Conservation (phyloP, 2,888 invertebrate genomes). For the Caenorhabditis becei region DNA sequence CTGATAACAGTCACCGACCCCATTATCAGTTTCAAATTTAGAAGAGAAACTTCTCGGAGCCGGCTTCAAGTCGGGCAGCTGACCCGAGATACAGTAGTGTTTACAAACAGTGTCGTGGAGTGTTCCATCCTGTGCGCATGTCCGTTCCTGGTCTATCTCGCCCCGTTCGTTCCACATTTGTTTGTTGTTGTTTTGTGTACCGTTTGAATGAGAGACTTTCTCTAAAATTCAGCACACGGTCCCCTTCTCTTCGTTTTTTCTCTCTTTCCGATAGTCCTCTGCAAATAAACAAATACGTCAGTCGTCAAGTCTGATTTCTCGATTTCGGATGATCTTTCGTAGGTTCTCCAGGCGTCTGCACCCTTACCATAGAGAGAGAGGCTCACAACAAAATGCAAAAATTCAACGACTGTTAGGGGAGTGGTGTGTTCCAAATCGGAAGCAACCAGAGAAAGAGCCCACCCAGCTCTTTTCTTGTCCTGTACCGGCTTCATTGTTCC, state of each 20-base stretch:
- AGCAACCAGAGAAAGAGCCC: constrained; percentile 21
- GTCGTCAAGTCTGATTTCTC: constrained; percentile 47
- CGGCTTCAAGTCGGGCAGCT: background rate
- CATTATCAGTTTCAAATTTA: background rate
- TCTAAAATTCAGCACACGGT: constrained; percentile 54
- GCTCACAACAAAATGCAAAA: constrained; percentile 58
- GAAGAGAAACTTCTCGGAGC: background rate
- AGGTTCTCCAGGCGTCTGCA: constrained; percentile 44
- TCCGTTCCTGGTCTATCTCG: constrained; percentile 35
- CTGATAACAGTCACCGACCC: background rate
- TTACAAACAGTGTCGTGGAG: constrained; percentile 41
- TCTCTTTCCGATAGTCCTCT: constrained; percentile 42
- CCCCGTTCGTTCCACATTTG: constrained; percentile 10
- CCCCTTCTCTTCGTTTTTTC: constrained; percentile 43
- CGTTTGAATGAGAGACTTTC: constrained; percentile 55
- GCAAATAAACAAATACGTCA: constrained; percentile 59
- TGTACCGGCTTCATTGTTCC: background rate
- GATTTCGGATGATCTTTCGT: constrained; percentile 46
- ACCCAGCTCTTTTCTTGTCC: constrained; percentile 19
- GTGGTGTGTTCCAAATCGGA: constrained; percentile 57
- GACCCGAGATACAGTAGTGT: constrained; percentile 22
- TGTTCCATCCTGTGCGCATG: constrained; percentile 54
- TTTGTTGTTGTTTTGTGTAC: constrained; percentile 62
- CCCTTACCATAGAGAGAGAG: constrained; percentile 2
- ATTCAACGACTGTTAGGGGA: constrained; percentile 44